Evolutionary conservation across 1,140 invertebrate species (phyloP).

Genomic region (Melipona quadrifasciata): DNA sequence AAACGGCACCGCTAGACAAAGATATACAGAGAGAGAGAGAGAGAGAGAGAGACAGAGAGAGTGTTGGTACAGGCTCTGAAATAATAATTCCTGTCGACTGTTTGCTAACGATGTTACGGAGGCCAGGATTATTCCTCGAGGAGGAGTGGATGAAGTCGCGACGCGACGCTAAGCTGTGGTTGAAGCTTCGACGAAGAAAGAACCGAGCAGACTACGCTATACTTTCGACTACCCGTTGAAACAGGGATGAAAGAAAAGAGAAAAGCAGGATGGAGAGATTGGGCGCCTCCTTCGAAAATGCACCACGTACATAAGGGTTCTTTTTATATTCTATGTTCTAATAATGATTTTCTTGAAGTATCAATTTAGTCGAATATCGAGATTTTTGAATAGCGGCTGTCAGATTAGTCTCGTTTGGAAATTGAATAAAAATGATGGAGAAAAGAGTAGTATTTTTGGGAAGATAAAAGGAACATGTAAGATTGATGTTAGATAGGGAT

Average conservation of each 20-base stretch:
- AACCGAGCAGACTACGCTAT: background rate
- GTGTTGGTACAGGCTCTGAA: constrained; percentile 63
- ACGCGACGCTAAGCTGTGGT: constrained; percentile 35
- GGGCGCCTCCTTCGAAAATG: background rate
- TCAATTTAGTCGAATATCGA: background rate
- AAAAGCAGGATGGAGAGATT: background rate
- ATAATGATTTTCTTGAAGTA: background rate
- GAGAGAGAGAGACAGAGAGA: background rate
- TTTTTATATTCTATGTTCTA: too few relatives aligned
- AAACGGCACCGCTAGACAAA: constrained; percentile 43
- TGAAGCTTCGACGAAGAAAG: background rate
- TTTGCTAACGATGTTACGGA: constrained; percentile 71
- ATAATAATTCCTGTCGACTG: constrained; percentile 71
- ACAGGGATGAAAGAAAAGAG: background rate
- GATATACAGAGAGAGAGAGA: too few relatives aligned
- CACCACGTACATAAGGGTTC: background rate
- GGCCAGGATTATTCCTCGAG: constrained; percentile 58
- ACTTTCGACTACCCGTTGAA: background rate
- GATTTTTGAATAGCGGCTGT: background rate
- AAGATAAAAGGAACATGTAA: too few relatives aligned
- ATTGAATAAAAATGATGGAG: too few relatives aligned
- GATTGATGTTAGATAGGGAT: too few relatives aligned
- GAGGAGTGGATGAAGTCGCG: background rate
- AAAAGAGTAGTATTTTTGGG: too few relatives aligned
- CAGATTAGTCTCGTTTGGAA: background rate